These are phyloP conservation scores for Mantis religiosa DNA, from an alignment of 2,888 invertebrate species.

Conservation along the genomic window DNA sequence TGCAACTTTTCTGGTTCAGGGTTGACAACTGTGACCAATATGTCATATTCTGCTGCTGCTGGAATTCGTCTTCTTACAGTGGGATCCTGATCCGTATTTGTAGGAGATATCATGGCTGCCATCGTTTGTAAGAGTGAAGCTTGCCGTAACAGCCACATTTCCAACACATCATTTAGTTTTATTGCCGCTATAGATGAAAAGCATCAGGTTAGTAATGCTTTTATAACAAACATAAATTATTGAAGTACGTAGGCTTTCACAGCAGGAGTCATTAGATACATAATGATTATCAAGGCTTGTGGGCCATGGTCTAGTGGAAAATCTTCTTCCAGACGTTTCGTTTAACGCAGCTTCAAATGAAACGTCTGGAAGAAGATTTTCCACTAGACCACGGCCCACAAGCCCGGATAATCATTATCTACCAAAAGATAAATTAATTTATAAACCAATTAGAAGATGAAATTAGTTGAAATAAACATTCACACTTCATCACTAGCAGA, in stretches of 20 bases:
- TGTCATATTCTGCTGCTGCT: constrained; percentile 63
- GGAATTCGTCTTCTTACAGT: constrained; percentile 49
- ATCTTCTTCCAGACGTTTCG: too few relatives aligned
- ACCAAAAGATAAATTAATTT: too few relatives aligned
- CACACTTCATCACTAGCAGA: too few relatives aligned
- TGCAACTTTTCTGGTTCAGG: constrained; percentile 70
- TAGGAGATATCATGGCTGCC: constrained; percentile 45
- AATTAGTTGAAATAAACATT: too few relatives aligned
- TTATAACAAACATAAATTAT: neutral
- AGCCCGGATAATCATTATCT: too few relatives aligned
- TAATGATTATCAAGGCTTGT: too few relatives aligned
- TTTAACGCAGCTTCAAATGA: too few relatives aligned
- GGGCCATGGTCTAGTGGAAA: too few relatives aligned
- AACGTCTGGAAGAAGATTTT: too few relatives aligned
- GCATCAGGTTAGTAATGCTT: neutral
- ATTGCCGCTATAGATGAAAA: constrained; percentile 45
- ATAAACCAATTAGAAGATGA: neutral
- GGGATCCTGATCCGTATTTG: constrained; percentile 41
- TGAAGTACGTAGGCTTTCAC: too few relatives aligned
- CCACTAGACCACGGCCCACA: too few relatives aligned
- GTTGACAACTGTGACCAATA: constrained; percentile 78
- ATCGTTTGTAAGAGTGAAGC: constrained; percentile 45
- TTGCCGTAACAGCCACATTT: constrained; percentile 53
- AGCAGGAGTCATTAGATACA: too few relatives aligned
- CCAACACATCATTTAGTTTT: constrained; percentile 52